Percentiles rank a stretch among this genome's conserved stretches.
phyloP scores from a whole-genome alignment of 2,797 vertebrate genomes.

The Sylvia borin region DNA sequence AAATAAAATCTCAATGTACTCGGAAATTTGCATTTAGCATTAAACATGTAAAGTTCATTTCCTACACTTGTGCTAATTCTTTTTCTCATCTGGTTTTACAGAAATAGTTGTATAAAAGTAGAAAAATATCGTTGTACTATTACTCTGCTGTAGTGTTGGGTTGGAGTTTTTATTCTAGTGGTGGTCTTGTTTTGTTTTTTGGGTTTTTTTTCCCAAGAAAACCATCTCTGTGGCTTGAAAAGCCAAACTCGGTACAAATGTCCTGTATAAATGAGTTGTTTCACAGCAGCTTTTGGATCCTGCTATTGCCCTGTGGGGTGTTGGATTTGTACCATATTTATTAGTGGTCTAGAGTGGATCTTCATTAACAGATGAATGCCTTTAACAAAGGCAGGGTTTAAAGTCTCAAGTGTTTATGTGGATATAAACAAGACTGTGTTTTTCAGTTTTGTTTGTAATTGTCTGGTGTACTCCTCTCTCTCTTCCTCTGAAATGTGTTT shows the following conservation, averaged over 20 bases:
- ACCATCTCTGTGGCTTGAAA: neutral
- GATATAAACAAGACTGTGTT: neutral
- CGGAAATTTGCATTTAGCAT: neutral
- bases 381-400: neutral
- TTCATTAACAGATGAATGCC: neutral
- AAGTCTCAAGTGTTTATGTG: neutral
- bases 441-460: neutral
- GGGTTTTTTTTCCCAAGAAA: neutral
- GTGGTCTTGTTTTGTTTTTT: neutral
- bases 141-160: neutral
- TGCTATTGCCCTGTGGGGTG: neutral
- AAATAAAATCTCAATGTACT: neutral
- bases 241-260: neutral
- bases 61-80: neutral
- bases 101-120: neutral
- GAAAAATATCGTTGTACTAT: neutral
- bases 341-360: neutral
- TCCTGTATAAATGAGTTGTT: neutral
- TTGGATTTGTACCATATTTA: neutral
- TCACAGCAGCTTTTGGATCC: neutral
- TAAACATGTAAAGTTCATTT: neutral
- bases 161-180: neutral
- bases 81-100: neutral
- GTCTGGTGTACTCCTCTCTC: neutral
- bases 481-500: neutral